phyloP scores from a whole-genome alignment of 2,113 vertebrate species.

The Struthio camelus region DNA sequence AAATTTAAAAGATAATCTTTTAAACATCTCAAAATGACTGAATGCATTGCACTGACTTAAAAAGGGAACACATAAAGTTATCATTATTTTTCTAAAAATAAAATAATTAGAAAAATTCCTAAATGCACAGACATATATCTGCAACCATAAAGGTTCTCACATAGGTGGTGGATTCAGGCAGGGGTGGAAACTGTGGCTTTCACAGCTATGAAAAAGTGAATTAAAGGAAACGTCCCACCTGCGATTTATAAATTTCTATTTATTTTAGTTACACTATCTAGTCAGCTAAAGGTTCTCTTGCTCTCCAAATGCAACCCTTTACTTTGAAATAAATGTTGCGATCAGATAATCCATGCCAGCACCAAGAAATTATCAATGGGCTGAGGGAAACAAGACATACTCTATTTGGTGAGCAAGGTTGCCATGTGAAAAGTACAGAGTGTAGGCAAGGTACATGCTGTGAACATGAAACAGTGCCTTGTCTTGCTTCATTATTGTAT shows the following conservation, averaged over 20 bases:
- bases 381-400: not conserved
- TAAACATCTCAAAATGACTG: not conserved
- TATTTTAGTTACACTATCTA: not conserved
- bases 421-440: not conserved
- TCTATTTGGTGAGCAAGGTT: not conserved
- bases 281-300: not conserved
- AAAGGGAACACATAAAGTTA: not conserved
- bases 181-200: not conserved
- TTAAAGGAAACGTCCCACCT: not conserved
- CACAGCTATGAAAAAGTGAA: not conserved
- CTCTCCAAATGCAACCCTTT: not conserved
- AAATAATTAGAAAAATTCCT: not conserved
- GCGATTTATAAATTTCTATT: not conserved
- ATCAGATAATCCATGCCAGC: not conserved
- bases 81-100: not conserved
- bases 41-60: not conserved
- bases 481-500: constrained; percentile 2
- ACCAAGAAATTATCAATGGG: not conserved
- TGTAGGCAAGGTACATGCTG: not conserved
- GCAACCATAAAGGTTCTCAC: not conserved
- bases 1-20: not conserved
- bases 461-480: constrained; percentile 5
- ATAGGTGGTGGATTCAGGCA: not conserved
- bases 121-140: not conserved
- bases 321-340: not conserved